These are phyloP conservation scores for Cyprinodon variegatus DNA, from an alignment of 2,113 vertebrate genomes.

Conservation along the genomic window DNA sequence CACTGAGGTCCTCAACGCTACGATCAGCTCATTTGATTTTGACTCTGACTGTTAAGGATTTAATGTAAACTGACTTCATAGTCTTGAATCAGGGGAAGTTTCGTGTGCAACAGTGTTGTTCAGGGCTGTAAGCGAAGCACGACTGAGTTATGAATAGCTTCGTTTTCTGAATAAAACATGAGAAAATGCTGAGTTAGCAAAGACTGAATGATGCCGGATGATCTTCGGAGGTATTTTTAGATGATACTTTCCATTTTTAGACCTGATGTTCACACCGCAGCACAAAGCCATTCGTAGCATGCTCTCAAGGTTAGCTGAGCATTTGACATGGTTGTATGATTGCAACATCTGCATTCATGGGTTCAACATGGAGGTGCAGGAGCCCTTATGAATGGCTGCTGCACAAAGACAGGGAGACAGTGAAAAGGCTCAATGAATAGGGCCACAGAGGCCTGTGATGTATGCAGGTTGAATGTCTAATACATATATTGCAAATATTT, in stretches of 20 bases:
- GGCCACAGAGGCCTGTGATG: background rate
- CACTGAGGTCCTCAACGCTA: constrained; percentile 15
- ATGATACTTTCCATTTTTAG: constrained; percentile 61
- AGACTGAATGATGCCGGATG: constrained; percentile 52
- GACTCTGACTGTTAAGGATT: constrained; percentile 60
- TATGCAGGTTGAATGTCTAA: background rate
- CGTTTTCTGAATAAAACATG: constrained; percentile 73
- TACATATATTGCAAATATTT: background rate
- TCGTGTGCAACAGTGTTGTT: constrained; percentile 37
- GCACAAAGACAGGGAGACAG: constrained; percentile 3
- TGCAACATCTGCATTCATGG: constrained; percentile 26
- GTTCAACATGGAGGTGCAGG: constrained; percentile 3
- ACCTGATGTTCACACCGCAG: constrained; percentile 42
- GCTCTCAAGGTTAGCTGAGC: constrained; percentile 40
- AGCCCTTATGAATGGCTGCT: constrained; percentile 49
- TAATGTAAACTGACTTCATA: constrained; percentile 58
- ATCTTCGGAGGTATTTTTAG: constrained; percentile 59
- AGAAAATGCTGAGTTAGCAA: constrained; percentile 58
- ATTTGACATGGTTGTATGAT: constrained; percentile 1
- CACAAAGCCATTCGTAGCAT: constrained; percentile 44
- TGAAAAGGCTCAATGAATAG: constrained; percentile 61
- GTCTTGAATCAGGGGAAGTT: constrained; percentile 27
- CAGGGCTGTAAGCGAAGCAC: constrained; percentile 23
- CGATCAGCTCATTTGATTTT: constrained; percentile 59
- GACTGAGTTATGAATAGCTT: constrained; percentile 44